These are phyloP conservation scores for Peromyscus melanophrys DNA, from an alignment of 2,797 vertebrate genomes.

Conservation along the genomic window DNA sequence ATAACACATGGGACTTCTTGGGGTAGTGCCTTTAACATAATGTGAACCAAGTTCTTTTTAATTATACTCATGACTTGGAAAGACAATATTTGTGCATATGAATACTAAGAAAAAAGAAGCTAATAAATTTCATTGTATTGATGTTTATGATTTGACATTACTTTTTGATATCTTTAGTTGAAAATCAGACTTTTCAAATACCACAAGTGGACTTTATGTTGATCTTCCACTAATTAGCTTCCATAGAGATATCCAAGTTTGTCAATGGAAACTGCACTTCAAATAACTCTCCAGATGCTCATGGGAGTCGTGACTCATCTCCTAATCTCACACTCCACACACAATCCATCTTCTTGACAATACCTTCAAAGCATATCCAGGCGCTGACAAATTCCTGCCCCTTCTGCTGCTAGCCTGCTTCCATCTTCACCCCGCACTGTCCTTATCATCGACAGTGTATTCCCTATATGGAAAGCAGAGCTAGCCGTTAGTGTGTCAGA, in stretches of 20 bases:
- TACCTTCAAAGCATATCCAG: slow-evolving; percentile 1
- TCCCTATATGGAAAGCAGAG: background rate
- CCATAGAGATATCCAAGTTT: background rate
- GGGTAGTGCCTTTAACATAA: background rate
- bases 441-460: background rate
- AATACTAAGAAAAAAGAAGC: background rate
- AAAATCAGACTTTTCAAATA: background rate
- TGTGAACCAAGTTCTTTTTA: background rate
- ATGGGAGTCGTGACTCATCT: background rate
- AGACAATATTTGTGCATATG: background rate
- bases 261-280: background rate
- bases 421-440: background rate
- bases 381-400: slow-evolving; percentile 13
- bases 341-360: slow-evolving; percentile 1
- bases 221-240: background rate
- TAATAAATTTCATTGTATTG: background rate
- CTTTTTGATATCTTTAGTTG: background rate
- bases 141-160: background rate
- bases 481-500: background rate
- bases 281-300: slow-evolving; percentile 25
- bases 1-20: background rate
- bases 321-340: background rate
- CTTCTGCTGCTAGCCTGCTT: background rate
- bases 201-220: background rate
- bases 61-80: background rate